A percentile compares a stretch with the other conserved stretches of the same genome.
Evolutionary conservation across 2,113 vertebrate genomes (phyloP).

Genomic region (Sylvia atricapilla): DNA sequence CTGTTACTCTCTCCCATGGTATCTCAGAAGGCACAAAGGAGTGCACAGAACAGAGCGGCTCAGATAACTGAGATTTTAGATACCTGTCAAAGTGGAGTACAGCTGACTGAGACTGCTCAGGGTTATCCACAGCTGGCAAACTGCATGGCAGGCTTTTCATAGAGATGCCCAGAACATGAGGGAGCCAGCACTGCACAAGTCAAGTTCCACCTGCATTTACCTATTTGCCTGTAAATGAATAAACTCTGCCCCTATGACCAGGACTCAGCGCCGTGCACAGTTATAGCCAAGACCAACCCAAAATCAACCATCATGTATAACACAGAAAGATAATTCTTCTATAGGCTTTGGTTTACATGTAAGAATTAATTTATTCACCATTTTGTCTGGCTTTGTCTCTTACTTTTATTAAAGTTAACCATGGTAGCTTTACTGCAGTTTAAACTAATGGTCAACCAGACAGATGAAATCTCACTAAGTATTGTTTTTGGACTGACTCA

Average conservation of each 20-base stretch:
- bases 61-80: constrained; percentile 28
- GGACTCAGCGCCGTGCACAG: neutral
- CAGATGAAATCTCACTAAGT: constrained; percentile 35
- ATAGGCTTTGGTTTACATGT: neutral
- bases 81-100: neutral
- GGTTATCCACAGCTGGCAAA: neutral
- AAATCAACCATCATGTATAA: neutral
- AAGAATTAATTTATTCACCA: neutral
- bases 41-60: neutral
- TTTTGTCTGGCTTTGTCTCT: neutral
- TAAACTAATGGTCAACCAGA: constrained; percentile 23
- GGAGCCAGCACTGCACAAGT: neutral
- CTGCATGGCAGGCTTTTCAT: neutral
- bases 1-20: neutral
- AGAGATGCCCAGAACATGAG: neutral
- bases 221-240: neutral
- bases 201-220: neutral
- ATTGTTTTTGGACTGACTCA: neutral
- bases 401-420: neutral
- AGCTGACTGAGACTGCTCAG: neutral
- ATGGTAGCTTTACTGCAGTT: neutral
- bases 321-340: neutral
- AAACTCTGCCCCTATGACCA: neutral
- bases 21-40: constrained; percentile 27
- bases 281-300: neutral